Evolutionary conservation across 2,113 vertebrate genomes (phyloP), one percentile per base, ranked within the genome.

Genomic region (Cyrtonyx montezumae): DNA sequence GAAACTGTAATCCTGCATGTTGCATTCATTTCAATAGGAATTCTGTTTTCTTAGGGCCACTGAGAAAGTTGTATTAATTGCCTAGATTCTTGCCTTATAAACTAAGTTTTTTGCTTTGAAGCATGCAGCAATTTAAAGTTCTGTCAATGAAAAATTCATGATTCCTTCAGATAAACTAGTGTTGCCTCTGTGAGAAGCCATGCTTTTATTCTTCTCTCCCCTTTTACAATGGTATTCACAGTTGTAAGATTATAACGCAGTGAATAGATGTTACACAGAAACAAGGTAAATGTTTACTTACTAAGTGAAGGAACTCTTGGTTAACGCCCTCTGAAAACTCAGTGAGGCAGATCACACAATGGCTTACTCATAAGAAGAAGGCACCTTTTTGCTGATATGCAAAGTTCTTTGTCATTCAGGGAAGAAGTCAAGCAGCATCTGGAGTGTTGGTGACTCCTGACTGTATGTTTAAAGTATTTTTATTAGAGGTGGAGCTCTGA

Each of bases 241-340:
- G 1, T 16, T 79, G 70, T 82, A 23, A 91, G 91, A 43, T 40
- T 51, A 8, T 4, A 9, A 36, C 2, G 10, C 7, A 7, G 4
- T 13, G 22, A 25, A 4, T 8, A 9, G 48, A 19, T 56, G 53
- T 25, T 81, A 5, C 49, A 32, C 28, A 36, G 73, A n/a, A 59
- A 61, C n/a, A 5, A 55, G 58, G n/a, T 14, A 70, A 73, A 67
- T 53, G 21, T 68, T 96, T 91, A 87, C 93, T 95, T 66, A 63
- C 22, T 74, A 88, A 91, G 75, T 84, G 91, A 70, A 95, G 88
- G 91, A 97, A 94, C 95, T 95, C 80, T 96, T 80, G 63, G 94
- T 82, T 86, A 90, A 96, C 51, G 13, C 96, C 95, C 84, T 95
- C 59, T 79, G 91, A 93, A 95, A 95, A 81, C 62, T 51, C 83